Base-by-base conservation (phyloP, 2,797 vertebrate genomes). In the Eulemur albifrons region DNA sequence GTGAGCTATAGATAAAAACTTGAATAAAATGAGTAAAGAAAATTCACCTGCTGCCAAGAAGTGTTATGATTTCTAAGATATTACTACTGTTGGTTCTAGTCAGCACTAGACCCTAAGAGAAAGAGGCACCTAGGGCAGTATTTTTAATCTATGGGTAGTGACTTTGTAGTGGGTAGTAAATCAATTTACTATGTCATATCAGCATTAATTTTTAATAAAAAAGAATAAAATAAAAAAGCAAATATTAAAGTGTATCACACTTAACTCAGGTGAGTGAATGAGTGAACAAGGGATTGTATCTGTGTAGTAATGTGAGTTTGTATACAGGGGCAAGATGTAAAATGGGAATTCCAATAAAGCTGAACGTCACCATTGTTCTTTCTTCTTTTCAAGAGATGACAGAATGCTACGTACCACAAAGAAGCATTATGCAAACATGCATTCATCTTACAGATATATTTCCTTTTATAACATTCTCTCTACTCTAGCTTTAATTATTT, bases 391-490 rank as follows among this genome's bases (percentile, higher is more conserved):
- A 83, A 92, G 38, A 77, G 35, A 50, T 30, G 52, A 90, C 59
- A 70, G 57, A 93, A 18, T 50, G 54, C 57, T 67, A n/a, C 12
- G 8, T 73, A 84, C 14, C 45, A 90, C 38, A 77, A 17, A 63
- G n/a, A 54, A 86, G 35, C 25, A 90, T 1, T 80, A 40, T n/a
- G 76, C 45, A 93, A 92, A 86, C 38, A 81, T 18, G 32, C 77
- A 70, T 75, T 50, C 40, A 80, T 54, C 38, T 81, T 50, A 87
- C 14, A 80, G 63, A 83, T 69, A 17, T 13, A 84, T n/a, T n/a
- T 93, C 18, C 32, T 95, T 95, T 88, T 35, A 90, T 30, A 97
- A 67, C 63, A 83, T 84, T 90, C 35, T 72, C 32, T 86, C 50
- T 86, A 67, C 18, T 69, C 23, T 30, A 54, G 79, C 54, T 52